Percentiles rank a stretch among this genome's conserved stretches.
Evolutionary conservation across 2,888 invertebrate species (phyloP).

Genomic region (Dione juno): DNA sequence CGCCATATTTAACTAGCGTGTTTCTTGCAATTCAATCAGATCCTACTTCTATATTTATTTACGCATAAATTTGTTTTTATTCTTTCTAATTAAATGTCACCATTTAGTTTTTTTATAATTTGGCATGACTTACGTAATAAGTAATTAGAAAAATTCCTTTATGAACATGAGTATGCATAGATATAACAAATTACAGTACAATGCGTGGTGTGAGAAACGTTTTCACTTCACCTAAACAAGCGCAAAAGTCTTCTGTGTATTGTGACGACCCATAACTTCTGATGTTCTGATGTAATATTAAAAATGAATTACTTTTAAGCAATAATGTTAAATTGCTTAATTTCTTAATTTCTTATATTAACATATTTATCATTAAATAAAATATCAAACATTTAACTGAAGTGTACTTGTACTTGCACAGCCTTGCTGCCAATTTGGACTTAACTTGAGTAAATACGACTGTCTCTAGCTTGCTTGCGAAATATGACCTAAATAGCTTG

Average conservation of each 20-base stretch:
- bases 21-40: slow-evolving; percentile 25
- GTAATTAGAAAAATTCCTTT: slow-evolving; percentile 12
- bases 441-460: slow-evolving; percentile 24
- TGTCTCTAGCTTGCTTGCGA: slow-evolving; percentile 27
- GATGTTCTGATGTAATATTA: not conserved
- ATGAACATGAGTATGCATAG: not conserved
- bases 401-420: slow-evolving; percentile 8
- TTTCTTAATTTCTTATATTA: not conserved
- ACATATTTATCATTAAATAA: not conserved
- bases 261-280: not conserved
- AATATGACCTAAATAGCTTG: slow-evolving; percentile 27
- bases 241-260: not conserved
- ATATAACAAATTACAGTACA: slow-evolving; percentile 1
- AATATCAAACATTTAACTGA: slow-evolving; percentile 1
- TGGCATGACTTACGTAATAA: not conserved
- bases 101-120: not conserved
- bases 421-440: slow-evolving; percentile 33
- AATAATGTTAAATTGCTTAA: not conserved
- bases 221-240: slow-evolving; percentile 16
- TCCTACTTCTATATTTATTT: not conserved
- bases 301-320: not conserved
- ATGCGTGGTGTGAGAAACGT: slow-evolving; percentile 22
- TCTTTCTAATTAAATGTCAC: not conserved
- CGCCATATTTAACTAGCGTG: slow-evolving; percentile 24
- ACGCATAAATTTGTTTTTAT: not conserved